A percentile compares a stretch with the other conserved stretches of the same genome.
These are phyloP conservation scores for Diplazon laetatorius DNA, from an alignment of 2,888 invertebrate genomes.

Conservation along the genomic window DNA sequence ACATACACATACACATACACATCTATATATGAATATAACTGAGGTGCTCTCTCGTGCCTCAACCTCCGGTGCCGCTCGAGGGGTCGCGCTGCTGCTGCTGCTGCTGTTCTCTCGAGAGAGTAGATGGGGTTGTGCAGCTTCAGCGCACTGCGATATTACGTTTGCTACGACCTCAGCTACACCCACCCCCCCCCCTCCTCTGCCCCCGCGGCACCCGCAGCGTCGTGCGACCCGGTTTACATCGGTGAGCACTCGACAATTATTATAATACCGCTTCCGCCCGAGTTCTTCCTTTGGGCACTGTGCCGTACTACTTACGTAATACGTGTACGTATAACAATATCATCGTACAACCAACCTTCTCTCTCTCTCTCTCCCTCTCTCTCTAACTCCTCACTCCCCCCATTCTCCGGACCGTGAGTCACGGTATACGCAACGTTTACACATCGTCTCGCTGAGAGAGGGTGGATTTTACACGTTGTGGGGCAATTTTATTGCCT, in stretches of 20 bases:
- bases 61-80: slow-evolving; percentile 42
- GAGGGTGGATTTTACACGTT: slow-evolving; percentile 56
- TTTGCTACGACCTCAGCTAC: slow-evolving; percentile 29
- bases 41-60: slow-evolving; percentile 24
- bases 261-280: slow-evolving; percentile 68
- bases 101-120: no score
- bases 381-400: no score
- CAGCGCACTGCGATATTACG: slow-evolving; percentile 59
- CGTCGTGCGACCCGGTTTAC: slow-evolving; percentile 63
- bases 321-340: slow-evolving; percentile 12
- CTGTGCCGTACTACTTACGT: slow-evolving; percentile 29
- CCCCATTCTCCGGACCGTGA: no score
- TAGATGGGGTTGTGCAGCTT: slow-evolving; percentile 7
- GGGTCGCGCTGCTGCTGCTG: slow-evolving; percentile 31
- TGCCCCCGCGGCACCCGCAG: slow-evolving; percentile 40
- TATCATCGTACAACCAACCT: neutral
- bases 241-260: slow-evolving; percentile 68
- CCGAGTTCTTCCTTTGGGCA: slow-evolving; percentile 64
- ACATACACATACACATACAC: no score
- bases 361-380: no score
- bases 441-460: no score
- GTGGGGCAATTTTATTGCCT: slow-evolving; percentile 59
- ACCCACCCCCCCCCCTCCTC: slow-evolving; percentile 28
- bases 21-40: no score
- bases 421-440: no score